These are phyloP conservation scores for Ips typographus DNA, from an alignment of 1,140 invertebrate species.

Conservation along the genomic window DNA sequence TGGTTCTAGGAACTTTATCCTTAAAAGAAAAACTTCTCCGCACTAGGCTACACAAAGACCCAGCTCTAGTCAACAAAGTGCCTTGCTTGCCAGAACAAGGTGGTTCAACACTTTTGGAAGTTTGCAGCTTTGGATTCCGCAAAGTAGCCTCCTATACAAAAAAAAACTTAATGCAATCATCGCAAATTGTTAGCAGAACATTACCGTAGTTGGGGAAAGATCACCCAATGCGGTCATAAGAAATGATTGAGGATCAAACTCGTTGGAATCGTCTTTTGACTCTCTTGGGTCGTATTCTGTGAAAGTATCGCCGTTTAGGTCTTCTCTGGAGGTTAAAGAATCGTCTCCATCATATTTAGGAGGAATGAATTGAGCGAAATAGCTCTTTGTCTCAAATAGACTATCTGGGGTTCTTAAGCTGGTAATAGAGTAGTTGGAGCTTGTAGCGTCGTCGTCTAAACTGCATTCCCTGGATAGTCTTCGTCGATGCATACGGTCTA, in stretches of 20 bases:
- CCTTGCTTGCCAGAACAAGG: no score
- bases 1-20: conserved; percentile 1
- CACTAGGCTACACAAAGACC: conserved; percentile 29
- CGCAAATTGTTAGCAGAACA: no score
- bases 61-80: conserved; percentile 17
- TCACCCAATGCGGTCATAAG: conserved; percentile 32
- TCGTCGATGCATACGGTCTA: conserved; percentile 32
- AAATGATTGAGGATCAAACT: conserved; percentile 32
- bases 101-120: no score
- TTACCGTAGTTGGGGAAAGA: background rate
- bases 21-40: conserved; percentile 31
- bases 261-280: background rate
- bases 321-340: conserved; percentile 28
- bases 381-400: conserved; percentile 15
- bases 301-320: conserved; percentile 17
- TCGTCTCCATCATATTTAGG: conserved; percentile 16
- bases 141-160: no score
- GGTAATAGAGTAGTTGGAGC: conserved; percentile 22
- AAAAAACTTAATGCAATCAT: no score
- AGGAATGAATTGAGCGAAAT: conserved; percentile 14
- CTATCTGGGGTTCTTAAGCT: conserved; percentile 24
- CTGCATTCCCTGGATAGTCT: conserved; percentile 26
- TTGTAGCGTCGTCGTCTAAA: conserved; percentile 21
- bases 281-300: background rate
- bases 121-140: no score